These are phyloP conservation scores for Sciurus niger DNA, from an alignment of 2,113 vertebrate species.

Conservation along the genomic window DNA sequence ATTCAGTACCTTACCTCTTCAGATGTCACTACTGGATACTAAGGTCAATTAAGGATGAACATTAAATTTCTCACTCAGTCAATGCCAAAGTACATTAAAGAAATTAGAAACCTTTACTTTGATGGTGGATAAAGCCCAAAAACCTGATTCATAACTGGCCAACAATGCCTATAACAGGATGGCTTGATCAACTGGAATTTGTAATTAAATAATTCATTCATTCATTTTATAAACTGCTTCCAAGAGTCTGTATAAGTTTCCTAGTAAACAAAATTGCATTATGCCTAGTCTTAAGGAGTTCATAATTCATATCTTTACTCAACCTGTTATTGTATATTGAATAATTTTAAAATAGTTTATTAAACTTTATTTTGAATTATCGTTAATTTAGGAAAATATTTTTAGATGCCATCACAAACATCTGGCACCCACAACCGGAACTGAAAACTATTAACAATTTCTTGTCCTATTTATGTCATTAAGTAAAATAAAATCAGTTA, in stretches of 20 bases:
- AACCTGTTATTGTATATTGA: neutral
- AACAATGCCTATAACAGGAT: neutral
- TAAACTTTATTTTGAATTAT: neutral
- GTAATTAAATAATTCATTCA: neutral
- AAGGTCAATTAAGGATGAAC: constrained; percentile 21
- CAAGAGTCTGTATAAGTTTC: neutral
- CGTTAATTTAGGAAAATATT: neutral
- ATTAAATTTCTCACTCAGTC: neutral
- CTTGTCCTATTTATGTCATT: neutral
- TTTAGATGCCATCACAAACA: neutral
- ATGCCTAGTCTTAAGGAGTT: neutral
- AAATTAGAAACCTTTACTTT: constrained; percentile 29
- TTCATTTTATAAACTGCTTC: constrained; percentile 32
- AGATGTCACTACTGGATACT: neutral
- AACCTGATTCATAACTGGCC: neutral
- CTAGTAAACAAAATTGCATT: neutral
- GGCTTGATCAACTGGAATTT: neutral
- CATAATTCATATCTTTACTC: neutral
- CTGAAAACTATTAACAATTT: neutral
- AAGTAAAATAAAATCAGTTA: neutral
- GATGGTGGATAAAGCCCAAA: neutral
- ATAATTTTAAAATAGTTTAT: neutral
- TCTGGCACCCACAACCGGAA: neutral
- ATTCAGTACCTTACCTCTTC: neutral
- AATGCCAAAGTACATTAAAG: constrained; percentile 40